A percentile compares a stretch with the other conserved stretches of the same genome.
phyloP scores from a whole-genome alignment of 2,888 invertebrate genomes.

The Flexamia atlantica region DNA sequence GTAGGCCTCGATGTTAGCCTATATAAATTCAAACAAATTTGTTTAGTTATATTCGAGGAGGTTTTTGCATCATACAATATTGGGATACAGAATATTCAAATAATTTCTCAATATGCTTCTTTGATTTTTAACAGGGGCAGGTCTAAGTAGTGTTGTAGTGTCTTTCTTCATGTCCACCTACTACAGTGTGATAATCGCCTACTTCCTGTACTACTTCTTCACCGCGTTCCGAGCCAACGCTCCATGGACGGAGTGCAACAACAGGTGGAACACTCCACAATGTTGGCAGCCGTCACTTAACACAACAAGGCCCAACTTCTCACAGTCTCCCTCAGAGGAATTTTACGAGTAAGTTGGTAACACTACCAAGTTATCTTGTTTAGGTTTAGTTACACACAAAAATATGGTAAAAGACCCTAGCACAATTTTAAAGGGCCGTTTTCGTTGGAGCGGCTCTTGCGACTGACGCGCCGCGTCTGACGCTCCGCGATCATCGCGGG shows the following conservation, averaged over 20 bases:
- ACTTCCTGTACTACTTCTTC: conserved; percentile 95
- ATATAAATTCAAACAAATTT: too few species aligned
- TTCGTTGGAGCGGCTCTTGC: too few species aligned
- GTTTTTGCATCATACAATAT: too few species aligned
- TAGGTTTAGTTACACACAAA: too few species aligned
- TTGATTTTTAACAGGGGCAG: conserved; percentile 83
- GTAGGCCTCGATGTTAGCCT: too few species aligned
- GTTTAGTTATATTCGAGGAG: too few species aligned
- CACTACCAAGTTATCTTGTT: neutral
- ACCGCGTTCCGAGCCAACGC: conserved; percentile 92
- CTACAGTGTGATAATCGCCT: conserved; percentile 96
- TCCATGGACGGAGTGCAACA: conserved; percentile 93
- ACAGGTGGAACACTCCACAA: conserved; percentile 89
- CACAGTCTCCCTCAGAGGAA: conserved; percentile 93
- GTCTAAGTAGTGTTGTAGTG: conserved; percentile 95
- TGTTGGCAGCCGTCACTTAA: conserved; percentile 85
- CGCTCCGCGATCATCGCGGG: too few species aligned
- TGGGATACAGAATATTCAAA: too few species aligned
- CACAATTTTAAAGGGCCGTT: too few species aligned
- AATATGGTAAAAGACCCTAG: too few species aligned
- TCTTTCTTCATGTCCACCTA: conserved; percentile 97
- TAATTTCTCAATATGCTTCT: conserved; percentile 69
- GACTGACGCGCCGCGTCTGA: too few species aligned
- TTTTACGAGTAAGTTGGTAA: conserved; percentile 88
- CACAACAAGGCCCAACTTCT: conserved; percentile 78